phyloP scores from a whole-genome alignment of 2,888 invertebrate species.

The Melikaiella ostensackeni region DNA sequence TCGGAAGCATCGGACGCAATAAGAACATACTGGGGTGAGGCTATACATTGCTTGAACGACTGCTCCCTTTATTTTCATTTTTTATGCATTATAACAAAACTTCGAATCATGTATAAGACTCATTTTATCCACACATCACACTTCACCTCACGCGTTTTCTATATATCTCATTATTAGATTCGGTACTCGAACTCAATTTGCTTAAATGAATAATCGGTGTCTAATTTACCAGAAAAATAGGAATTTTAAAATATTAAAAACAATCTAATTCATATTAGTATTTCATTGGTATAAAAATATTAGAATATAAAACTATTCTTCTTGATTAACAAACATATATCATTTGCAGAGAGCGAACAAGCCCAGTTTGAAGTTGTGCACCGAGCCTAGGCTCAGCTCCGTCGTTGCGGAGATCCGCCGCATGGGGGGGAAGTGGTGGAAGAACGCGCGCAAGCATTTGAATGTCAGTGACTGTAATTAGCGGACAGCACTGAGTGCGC shows the following conservation, averaged over 20 bases:
- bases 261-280: not conserved
- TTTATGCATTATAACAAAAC: not conserved
- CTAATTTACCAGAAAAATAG: not conserved
- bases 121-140: not conserved
- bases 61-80: not conserved
- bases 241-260: not conserved
- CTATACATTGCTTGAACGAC: not conserved
- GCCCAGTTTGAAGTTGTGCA: no score
- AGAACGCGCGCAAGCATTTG: no score
- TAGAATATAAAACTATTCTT: not conserved
- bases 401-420: no score
- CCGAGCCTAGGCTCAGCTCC: no score
- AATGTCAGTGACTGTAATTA: no score
- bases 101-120: not conserved
- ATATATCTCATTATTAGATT: not conserved
- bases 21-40: not conserved
- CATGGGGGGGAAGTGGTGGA: no score
- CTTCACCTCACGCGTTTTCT: not conserved
- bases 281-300: not conserved
- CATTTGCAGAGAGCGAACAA: no score
- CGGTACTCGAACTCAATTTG: not conserved
- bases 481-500: no score
- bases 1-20: slow-evolving; percentile 39
- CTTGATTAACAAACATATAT: not conserved
- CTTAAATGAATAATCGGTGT: not conserved